phyloP scores from a whole-genome alignment of 2,797 vertebrate genomes.

The Benthosema pterotum region DNA sequence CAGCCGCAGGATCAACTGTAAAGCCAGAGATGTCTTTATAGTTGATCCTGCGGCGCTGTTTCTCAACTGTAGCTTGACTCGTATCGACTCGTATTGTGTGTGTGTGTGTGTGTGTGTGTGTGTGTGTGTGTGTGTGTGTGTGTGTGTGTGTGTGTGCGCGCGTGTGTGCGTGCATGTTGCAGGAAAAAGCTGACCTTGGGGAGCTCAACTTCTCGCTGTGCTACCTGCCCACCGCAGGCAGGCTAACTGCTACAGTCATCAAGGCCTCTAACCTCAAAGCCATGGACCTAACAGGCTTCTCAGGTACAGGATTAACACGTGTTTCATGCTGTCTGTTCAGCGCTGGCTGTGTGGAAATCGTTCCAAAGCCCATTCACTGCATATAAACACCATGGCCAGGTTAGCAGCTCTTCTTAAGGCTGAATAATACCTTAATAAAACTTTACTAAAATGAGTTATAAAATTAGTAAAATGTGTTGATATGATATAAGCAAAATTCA shows the following conservation, averaged over 20 bases:
- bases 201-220: conserved; percentile 96
- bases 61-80: neutral
- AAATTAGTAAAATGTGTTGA: too few species aligned
- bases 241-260: conserved; percentile 91
- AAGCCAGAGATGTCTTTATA: too few species aligned
- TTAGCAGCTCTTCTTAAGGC: neutral
- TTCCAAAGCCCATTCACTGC: neutral
- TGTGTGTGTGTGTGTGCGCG: conserved; percentile 19
- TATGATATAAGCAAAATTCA: neutral
- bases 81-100: too few species aligned
- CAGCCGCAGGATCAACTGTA: too few species aligned
- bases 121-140: conserved; percentile 32
- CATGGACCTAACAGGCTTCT: conserved; percentile 95
- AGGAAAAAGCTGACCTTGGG: conserved; percentile 95
- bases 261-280: conserved; percentile 95
- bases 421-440: neutral
- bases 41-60: neutral
- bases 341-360: too few species aligned
- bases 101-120: conserved; percentile 20
- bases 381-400: neutral
- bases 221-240: conserved; percentile 92
- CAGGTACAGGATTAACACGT: conserved; percentile 75
- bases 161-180: conserved; percentile 42
- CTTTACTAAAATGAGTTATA: too few species aligned
- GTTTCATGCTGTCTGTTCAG: too few species aligned